Evolutionary conservation across 2,797 vertebrate species (phyloP).

Genomic region (Chaetodon trifasciatus): DNA sequence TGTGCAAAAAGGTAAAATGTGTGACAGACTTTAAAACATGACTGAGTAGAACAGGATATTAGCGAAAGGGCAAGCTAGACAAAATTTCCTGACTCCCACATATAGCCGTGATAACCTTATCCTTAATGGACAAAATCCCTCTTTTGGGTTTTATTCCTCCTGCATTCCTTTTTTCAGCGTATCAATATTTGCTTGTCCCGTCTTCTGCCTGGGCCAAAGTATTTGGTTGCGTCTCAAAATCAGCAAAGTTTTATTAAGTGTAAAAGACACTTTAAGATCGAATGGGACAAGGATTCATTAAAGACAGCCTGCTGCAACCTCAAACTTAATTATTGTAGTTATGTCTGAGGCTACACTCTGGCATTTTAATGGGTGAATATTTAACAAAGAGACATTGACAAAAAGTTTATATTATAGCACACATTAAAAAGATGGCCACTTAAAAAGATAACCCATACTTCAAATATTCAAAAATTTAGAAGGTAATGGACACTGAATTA

Average conservation of each 20-base stretch:
- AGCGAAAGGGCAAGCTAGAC: constrained; percentile 60
- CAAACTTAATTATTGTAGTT: constrained; percentile 46
- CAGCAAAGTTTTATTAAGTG: constrained; percentile 75
- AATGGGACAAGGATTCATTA: constrained; percentile 53
- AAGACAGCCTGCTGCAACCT: constrained; percentile 38
- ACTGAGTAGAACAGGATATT: constrained; percentile 77
- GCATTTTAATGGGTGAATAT: constrained; percentile 30
- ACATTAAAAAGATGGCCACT: not conserved
- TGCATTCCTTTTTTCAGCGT: constrained; percentile 64
- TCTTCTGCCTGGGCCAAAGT: constrained; percentile 63
- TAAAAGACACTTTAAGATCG: constrained; percentile 63
- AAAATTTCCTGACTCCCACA: constrained; percentile 62
- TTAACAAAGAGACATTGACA: not conserved
- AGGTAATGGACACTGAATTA: constrained; percentile 37
- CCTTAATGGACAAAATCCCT: constrained; percentile 69
- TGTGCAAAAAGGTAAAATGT: constrained; percentile 43
- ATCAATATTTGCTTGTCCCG: constrained; percentile 83
- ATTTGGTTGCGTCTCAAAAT: constrained; percentile 77
- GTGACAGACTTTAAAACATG: constrained; percentile 65
- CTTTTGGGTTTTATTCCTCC: constrained; percentile 58
- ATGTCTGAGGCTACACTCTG: constrained; percentile 26
- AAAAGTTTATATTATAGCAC: constrained; percentile 28
- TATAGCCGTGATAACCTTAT: constrained; percentile 67
- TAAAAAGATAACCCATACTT: constrained; percentile 13
- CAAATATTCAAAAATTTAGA: constrained; percentile 41